Evolutionary conservation across 2,797 vertebrate genomes (phyloP).

Genomic region (Sphenopsis melanotis): DNA sequence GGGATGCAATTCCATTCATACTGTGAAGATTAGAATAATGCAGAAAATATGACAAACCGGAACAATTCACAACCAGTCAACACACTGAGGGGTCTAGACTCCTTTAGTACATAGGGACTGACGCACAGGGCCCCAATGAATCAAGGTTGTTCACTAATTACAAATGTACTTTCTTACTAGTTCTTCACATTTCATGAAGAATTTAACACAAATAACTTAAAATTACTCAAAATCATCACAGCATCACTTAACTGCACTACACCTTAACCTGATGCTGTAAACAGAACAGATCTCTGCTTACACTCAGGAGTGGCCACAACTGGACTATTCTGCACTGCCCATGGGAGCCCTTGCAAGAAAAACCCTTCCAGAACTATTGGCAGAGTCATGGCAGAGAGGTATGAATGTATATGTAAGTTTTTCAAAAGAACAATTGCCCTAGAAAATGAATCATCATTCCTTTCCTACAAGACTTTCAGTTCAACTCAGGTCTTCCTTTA

Average conservation of each 20-base stretch:
- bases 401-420: fast-evolving
- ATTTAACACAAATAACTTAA: background rate
- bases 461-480: background rate
- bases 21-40: constrained; percentile 50
- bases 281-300: background rate
- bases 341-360: background rate
- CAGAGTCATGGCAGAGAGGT: background rate
- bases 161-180: background rate
- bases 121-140: background rate
- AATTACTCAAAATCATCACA: background rate
- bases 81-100: background rate
- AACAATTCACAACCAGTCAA: background rate
- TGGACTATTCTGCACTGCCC: background rate
- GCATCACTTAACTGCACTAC: background rate
- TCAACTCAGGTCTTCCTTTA: background rate
- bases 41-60: constrained; percentile 48
- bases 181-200: background rate
- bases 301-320: background rate
- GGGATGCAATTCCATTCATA: constrained; percentile 39
- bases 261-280: background rate
- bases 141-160: background rate
- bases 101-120: background rate
- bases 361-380: background rate
- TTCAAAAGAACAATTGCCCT: background rate
- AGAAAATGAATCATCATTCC: background rate